Conservation (phyloP, 1,140 invertebrate species). For the Lasaia peninsularis region DNA sequence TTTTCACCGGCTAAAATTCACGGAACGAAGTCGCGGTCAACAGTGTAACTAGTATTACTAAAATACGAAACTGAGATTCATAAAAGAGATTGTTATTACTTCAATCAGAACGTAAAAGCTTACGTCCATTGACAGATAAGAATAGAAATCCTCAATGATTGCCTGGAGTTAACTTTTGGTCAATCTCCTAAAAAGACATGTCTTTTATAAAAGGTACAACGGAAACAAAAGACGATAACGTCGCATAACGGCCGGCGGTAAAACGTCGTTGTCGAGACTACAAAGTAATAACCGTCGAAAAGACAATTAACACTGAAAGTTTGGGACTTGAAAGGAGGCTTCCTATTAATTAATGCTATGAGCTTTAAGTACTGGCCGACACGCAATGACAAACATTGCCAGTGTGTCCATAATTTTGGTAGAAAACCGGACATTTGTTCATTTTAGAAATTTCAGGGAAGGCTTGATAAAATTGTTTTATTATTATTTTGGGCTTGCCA, state of each 20-base stretch:
- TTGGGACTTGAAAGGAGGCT: constrained; percentile 39
- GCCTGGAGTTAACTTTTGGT: neutral
- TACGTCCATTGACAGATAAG: too few species aligned
- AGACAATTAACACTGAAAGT: constrained; percentile 49
- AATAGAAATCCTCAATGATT: too few species aligned
- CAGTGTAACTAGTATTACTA: too few species aligned
- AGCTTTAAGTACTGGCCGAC: constrained; percentile 39
- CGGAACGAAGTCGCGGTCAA: too few species aligned
- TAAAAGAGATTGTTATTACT: too few species aligned
- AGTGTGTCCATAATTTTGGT: neutral
- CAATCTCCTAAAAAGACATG: neutral
- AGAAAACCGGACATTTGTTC: too few species aligned
- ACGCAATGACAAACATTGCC: constrained; percentile 23
- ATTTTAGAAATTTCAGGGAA: too few species aligned
- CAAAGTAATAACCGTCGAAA: constrained; percentile 39
- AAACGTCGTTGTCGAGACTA: constrained; percentile 28
- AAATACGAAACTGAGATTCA: too few species aligned
- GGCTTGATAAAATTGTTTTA: too few species aligned
- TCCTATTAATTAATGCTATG: constrained; percentile 54
- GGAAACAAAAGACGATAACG: constrained; percentile 14
- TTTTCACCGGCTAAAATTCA: too few species aligned
- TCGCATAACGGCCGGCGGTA: constrained; percentile 24
- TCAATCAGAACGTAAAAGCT: too few species aligned
- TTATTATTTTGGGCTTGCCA: too few species aligned
- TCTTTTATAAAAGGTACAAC: neutral